Evolutionary conservation across 2,888 invertebrate genomes (phyloP), one percentile per base, ranked within the genome.

Genomic region (Azorinus chamasolen): DNA sequence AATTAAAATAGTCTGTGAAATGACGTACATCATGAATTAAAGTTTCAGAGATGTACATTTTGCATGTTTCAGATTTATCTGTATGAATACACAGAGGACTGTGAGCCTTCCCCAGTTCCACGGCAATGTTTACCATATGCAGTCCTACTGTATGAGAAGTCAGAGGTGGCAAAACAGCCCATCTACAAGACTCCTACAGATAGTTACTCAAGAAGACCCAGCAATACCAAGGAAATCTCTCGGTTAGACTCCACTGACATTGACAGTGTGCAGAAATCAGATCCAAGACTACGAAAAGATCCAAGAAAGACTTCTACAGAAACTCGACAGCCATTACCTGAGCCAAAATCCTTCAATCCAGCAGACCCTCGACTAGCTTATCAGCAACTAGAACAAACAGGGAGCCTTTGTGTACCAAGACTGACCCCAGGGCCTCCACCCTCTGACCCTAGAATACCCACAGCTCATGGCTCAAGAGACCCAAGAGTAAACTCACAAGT

Each of bases 51-150:
- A n/a, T n/a, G n/a, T n/a, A n/a, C n/a, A 45, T 45, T 45, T 25
- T 46, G 16, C 54, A 46, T 55, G 37, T 85, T 83, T 20, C 84
- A 90, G 90, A 75, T 90, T 16, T 90, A 86, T 61, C 61, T 89
- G 51, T 90, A 89, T 71, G 90, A 90, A 68, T 90, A 90, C 73
- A 86, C 81, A 41, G 89, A 90, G 39, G 88, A 89, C 24, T 89
- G 87, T 65, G 81, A 85, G 64, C 88, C 89, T 1, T 75, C 87
- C 16, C 46, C 75, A 5, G 50, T 73, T 24, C 90, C 90, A n/a
- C 68, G 89, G n/a, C 90, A 90, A 16, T 85, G 84, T 73, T 66
- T 89, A 22, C 90, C 90, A 6, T 87, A 85, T 82, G 90, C 90
- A 54, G 72, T 89, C 1, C 45, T 86, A 10, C 41, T 64, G 0